These are phyloP conservation scores for Cyanoliseus patagonus DNA, from an alignment of 2,113 vertebrate species.

Conservation along the genomic window DNA sequence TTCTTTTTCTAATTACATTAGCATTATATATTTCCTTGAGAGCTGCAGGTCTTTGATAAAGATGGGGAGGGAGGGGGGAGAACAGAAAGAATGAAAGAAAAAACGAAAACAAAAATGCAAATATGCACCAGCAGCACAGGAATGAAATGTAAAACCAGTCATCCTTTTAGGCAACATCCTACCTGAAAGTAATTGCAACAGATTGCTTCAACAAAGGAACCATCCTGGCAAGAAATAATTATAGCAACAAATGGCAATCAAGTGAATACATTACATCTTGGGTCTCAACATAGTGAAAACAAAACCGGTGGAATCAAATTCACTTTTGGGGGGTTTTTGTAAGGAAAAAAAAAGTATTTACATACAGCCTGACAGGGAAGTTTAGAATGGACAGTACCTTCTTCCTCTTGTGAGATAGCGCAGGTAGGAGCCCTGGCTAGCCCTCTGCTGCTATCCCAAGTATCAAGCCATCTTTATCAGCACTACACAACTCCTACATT, in stretches of 20 bases:
- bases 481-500: background rate
- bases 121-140: background rate
- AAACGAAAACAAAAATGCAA: background rate
- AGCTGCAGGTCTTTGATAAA: background rate
- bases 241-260: background rate
- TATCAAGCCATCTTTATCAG: background rate
- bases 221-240: background rate
- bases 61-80: accelerated
- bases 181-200: background rate
- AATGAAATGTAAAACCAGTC: background rate
- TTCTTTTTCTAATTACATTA: background rate
- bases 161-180: background rate
- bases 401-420: background rate
- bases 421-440: background rate
- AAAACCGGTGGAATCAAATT: background rate
- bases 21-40: background rate
- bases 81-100: background rate
- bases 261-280: background rate
- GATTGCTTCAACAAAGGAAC: background rate
- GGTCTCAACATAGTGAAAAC: accelerated
- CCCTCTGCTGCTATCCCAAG: background rate
- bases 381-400: background rate
- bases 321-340: background rate
- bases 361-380: background rate
- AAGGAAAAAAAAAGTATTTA: background rate